phyloP scores from a whole-genome alignment of 2,797 vertebrate species.

The Fringilla coelebs region DNA sequence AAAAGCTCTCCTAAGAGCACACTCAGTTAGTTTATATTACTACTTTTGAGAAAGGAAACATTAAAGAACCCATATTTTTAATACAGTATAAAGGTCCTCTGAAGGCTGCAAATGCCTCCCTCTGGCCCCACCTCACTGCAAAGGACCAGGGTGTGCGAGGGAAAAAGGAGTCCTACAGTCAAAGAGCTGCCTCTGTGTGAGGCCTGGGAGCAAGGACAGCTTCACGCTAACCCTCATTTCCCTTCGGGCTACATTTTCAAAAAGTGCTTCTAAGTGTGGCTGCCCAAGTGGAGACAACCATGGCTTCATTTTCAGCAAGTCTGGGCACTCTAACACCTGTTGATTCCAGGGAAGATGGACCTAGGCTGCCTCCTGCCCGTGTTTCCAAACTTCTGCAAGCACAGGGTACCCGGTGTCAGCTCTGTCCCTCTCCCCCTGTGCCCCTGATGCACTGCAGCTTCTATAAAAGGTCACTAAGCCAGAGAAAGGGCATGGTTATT shows the following conservation, averaged over 20 bases:
- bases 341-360: background rate
- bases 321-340: constrained; percentile 26
- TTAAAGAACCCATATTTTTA: constrained; percentile 32
- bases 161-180: background rate
- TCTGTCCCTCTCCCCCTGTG: background rate
- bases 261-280: constrained; percentile 18
- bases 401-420: background rate
- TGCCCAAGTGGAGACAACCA: background rate
- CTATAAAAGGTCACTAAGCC: background rate
- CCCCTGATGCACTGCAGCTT: background rate
- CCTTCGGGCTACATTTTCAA: background rate
- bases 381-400: background rate
- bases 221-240: background rate
- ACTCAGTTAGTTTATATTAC: constrained; percentile 68
- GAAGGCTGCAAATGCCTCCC: constrained; percentile 22
- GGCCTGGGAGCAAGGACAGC: background rate
- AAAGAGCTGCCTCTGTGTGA: constrained; percentile 31
- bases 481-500: background rate
- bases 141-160: background rate
- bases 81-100: constrained; percentile 28
- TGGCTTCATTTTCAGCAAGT: constrained; percentile 27
- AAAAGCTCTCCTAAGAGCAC: constrained; percentile 54
- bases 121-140: constrained; percentile 1
- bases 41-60: constrained; percentile 64
- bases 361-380: background rate